A percentile compares a stretch with the other conserved stretches of the same genome.
Evolutionary conservation across 2,888 invertebrate genomes (phyloP).

Genomic region (Xestoiulus laeticollis): DNA sequence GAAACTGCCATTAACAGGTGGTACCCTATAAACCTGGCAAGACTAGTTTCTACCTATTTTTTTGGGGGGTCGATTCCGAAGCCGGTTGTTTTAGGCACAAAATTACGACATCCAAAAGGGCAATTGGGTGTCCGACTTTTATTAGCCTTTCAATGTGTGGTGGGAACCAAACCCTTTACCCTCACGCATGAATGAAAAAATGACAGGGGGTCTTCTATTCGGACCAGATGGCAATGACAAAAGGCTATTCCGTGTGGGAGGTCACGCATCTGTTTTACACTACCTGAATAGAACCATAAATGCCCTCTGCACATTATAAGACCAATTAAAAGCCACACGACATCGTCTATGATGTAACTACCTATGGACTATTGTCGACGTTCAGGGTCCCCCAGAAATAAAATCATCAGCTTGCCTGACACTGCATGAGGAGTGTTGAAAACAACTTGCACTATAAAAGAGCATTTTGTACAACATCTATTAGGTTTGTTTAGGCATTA

Average conservation of each 20-base stretch:
- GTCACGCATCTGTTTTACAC: neutral
- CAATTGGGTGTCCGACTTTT: neutral
- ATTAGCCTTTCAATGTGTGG: neutral
- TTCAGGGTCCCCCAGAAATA: too few relatives aligned
- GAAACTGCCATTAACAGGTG: neutral
- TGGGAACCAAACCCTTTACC: neutral
- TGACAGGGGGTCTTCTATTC: neutral
- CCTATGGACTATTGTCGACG: too few relatives aligned
- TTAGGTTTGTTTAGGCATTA: too few relatives aligned
- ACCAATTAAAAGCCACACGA: too few relatives aligned
- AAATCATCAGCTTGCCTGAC: too few relatives aligned
- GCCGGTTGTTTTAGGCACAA: neutral
- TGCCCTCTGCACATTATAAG: too few relatives aligned
- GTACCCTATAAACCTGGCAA: neutral
- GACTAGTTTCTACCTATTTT: neutral
- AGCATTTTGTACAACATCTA: too few relatives aligned
- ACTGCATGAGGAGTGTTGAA: too few relatives aligned
- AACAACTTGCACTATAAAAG: too few relatives aligned
- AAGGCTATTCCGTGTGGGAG: neutral
- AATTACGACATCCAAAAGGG: neutral
- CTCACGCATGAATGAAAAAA: neutral
- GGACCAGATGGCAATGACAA: neutral
- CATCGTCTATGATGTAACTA: neutral
- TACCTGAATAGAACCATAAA: neutral
- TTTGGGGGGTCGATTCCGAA: neutral